Base-by-base conservation (phyloP, 92 coral and sea anemone species). In the Epizoanthus illoricatus region DNA sequence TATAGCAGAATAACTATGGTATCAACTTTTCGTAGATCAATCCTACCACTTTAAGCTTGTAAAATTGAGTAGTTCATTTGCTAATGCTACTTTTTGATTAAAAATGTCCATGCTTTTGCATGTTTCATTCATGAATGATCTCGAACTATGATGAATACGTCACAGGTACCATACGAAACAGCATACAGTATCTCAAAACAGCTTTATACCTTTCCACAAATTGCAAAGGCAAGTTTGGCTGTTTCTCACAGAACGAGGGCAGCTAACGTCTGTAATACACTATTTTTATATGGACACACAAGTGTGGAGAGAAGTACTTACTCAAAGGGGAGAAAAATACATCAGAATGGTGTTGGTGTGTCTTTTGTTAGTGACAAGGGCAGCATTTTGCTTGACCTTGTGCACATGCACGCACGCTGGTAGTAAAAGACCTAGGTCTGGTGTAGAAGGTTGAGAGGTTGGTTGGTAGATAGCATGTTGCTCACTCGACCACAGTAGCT, bases 371-470 rank as follows among this genome's bases (percentile, higher is more conserved):
- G 83, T 80, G 80, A 69, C 86, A 75, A 85, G 88, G 88, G 86
- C 82, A 88, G 91, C 83, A 84, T 78, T 65, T 84, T n/a, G 85
- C 71, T 84, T 62, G 84, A 61, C 74, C 89, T 62, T 81, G 85
- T 85, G 68, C 92, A 81, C 88, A 90, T 81, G 92, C 88, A 88
- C 91, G 85, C 88, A 90, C 83, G 95, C 85, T 81, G 90, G 92
- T 80, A 85, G 97, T 74, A 87, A 93, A 90, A 88, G 88, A 79
- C 71, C 85, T 88, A 90, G 91, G 84, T 76, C 86, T 85, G 87
- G 71, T 90, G 80, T 84, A 43, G 90, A 40, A 71, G 85, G 81
- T 65, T 82, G 80, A 65, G 80, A 71, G 88, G 93, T 87, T 84
- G 91, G 92, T 84, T 84, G 97, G 86, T 52, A 52, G 56, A 52